Base-by-base conservation (phyloP, 2,113 vertebrate species). In the Poicephalus gulielmi region DNA sequence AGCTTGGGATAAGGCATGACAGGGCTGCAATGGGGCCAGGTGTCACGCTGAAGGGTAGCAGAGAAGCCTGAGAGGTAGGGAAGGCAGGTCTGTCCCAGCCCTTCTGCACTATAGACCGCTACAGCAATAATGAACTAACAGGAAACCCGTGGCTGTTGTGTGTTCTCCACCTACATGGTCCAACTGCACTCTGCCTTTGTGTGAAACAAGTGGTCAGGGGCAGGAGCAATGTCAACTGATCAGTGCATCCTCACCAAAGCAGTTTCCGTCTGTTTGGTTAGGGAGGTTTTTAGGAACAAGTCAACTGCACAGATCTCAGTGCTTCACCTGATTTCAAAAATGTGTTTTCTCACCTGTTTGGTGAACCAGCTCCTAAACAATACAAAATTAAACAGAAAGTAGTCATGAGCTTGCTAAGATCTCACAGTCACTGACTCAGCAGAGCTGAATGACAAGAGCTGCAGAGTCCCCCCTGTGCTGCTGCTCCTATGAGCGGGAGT, bases 201-300 rank as follows among this genome's bases (percentile, higher is more conserved):
- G 27, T 43, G 44, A 66, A 63, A 74, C 28, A 15, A 24, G 23
- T 0, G 2, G 10, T 39, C 43, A n/a, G 13, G 41, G 50, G 55
- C 74, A 86, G 60, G 46, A 67, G 25, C n/a, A 23, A 67, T 0
- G 0, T 7, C 0, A 0, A 33, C 22, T 3, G 0, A 6, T 10
- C 3, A 1, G 37, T 10, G 1, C 15, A 44, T 46, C 70, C 43
- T 78, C 84, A 82, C 22, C 53, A 47, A 74, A 30, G 67, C 63
- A 43, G n/a, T 18, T 70, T 44, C 68, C 75, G 35, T 14, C 31
- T 27, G 31, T 17, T 52, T 75, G 27, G 11, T 67, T 47, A 31
- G 33, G 30, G 43, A 83, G 50, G 28, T 55, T 64, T 83, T 82
- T 30, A 75, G 39, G 39, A 50, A 71, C 39, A 79, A 59, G 15